Percentiles rank a stretch among this genome's conserved stretches.
These are phyloP conservation scores for Pogonus chalceus DNA, from an alignment of 1,140 invertebrate genomes.

Conservation along the genomic window DNA sequence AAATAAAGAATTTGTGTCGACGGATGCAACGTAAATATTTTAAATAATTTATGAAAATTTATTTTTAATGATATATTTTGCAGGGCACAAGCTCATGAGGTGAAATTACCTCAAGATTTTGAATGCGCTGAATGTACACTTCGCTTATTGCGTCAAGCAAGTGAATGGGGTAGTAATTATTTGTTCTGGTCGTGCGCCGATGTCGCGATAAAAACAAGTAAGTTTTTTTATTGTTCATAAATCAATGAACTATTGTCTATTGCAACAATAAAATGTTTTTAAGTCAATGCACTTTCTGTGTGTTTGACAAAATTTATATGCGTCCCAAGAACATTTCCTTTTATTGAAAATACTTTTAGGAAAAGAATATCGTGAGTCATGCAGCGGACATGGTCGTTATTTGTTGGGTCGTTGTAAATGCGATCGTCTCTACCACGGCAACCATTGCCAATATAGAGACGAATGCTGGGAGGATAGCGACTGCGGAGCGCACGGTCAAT, in stretches of 20 bases:
- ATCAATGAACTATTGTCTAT: neutral
- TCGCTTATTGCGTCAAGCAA: conserved; percentile 75
- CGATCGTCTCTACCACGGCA: conserved; percentile 68
- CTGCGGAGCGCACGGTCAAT: conserved; percentile 75
- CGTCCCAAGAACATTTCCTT: no score
- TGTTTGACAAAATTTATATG: neutral
- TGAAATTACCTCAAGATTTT: conserved; percentile 70
- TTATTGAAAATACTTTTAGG: no score
- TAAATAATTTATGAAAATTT: conserved; percentile 10
- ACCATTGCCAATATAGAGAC: conserved; percentile 73
- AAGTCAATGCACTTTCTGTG: neutral
- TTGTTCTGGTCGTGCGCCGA: conserved; percentile 93
- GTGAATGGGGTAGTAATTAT: conserved; percentile 77
- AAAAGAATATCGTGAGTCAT: conserved; percentile 67
- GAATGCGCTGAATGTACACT: conserved; percentile 85
- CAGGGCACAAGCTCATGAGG: conserved; percentile 71
- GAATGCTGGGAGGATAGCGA: conserved; percentile 74
- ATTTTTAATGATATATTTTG: no score
- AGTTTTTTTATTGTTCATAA: conserved; percentile 17
- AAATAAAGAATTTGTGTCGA: conserved; percentile 66
- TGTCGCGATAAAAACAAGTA: conserved; percentile 67
- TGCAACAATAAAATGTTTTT: neutral
- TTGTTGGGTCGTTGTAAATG: conserved; percentile 70
- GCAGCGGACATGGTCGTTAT: conserved; percentile 70
- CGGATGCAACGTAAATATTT: conserved; percentile 58